Conservation (phyloP, 2,888 invertebrate species). For the Micropterix aruncella region DNA sequence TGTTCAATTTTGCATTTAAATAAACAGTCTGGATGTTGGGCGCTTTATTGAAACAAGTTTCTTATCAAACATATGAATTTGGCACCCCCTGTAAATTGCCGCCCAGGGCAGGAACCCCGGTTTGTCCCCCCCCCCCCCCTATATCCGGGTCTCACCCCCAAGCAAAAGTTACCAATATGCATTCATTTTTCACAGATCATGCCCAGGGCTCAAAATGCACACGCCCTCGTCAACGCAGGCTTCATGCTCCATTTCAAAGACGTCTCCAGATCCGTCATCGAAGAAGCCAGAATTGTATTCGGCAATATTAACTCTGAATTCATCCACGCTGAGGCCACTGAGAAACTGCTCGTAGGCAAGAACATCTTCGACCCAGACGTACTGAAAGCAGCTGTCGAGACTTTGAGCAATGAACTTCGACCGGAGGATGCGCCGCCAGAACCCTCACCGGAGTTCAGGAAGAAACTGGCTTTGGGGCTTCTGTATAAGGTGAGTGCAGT, state of each 20-base stretch:
- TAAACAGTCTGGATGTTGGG: no score
- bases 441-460: constrained; percentile 45
- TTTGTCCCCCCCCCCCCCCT: no score
- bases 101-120: no score
- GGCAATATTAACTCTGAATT: constrained; percentile 46
- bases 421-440: constrained; percentile 45
- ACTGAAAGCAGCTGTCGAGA: constrained; percentile 25
- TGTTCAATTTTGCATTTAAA: no score
- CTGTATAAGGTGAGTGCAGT: constrained; percentile 55
- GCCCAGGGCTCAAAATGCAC: constrained; percentile 61
- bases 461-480: constrained; percentile 43
- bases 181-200: no score
- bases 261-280: constrained; percentile 23
- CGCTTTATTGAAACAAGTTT: no score
- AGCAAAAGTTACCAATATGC: no score
- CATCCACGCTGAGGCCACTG: constrained; percentile 42
- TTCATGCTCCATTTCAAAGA: constrained; percentile 45
- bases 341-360: constrained; percentile 29
- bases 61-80: no score
- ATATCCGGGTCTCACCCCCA: no score
- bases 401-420: constrained; percentile 35
- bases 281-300: constrained; percentile 43
- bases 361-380: constrained; percentile 26
- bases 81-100: no score
- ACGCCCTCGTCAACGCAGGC: constrained; percentile 64